Evolutionary conservation across 1,140 invertebrate species (phyloP).

Genomic region (Meloidogyne exigua): DNA sequence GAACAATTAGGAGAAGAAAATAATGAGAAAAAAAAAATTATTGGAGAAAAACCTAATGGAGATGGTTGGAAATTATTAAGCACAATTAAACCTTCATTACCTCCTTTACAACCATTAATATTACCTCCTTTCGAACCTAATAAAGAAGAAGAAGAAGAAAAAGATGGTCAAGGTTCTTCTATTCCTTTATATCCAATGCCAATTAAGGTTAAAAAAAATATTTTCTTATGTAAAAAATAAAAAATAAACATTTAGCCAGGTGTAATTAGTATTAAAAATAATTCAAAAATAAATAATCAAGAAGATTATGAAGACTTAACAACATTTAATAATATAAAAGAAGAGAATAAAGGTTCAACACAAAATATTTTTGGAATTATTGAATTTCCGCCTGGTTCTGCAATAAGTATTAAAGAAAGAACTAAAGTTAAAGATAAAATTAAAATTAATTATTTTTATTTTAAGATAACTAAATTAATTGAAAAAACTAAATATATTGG

Average conservation of each 20-base stretch:
- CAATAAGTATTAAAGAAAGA: conserved; percentile 15
- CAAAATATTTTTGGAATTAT: background rate
- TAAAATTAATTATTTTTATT: background rate
- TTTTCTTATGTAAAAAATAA: too few species aligned
- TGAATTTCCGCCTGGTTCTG: conserved; percentile 17
- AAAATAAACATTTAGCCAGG: background rate
- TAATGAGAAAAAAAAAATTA: conserved; percentile 11
- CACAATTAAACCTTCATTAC: background rate
- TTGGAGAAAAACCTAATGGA: conserved; percentile 7
- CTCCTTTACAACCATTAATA: conserved; percentile 10
- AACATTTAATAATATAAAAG: background rate
- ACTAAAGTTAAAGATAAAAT: conserved; percentile 7
- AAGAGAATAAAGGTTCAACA: background rate
- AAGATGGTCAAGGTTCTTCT: background rate
- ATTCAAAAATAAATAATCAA: background rate
- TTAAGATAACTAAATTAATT: conserved; percentile 30
- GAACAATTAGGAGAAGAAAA: conserved; percentile 15
- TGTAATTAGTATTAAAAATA: background rate
- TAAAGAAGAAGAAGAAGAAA: background rate
- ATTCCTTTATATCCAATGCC: background rate
- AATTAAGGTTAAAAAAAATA: background rate
- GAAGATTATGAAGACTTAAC: background rate
- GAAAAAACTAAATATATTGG: conserved; percentile 40
- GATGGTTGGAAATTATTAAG: conserved; percentile 7
- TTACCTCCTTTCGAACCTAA: background rate